Evolutionary conservation across 2,888 invertebrate species (phyloP).

Genomic region (Agonopterix alstromeriana): DNA sequence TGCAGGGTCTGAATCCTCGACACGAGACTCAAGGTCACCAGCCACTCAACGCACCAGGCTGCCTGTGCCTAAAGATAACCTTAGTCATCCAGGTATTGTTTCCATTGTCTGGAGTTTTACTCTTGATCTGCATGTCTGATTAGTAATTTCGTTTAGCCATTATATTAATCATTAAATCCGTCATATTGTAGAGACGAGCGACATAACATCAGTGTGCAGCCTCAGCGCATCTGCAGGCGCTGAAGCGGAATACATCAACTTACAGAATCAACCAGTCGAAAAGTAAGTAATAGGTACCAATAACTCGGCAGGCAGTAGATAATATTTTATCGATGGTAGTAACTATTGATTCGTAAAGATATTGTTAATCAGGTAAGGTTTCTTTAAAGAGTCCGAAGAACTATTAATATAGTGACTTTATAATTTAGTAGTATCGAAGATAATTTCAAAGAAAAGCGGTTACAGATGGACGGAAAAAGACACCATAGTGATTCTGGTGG

Average conservation of each 20-base stretch:
- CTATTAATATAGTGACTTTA: too few species aligned
- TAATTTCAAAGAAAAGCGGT: too few species aligned
- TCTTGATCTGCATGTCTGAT: background rate
- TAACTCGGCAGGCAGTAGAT: too few species aligned
- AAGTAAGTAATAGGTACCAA: slow-evolving; percentile 33
- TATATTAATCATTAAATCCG: background rate
- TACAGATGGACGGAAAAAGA: too few species aligned
- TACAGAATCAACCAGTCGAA: slow-evolving; percentile 42
- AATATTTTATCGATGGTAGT: too few species aligned
- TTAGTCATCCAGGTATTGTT: slow-evolving; percentile 71
- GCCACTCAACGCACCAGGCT: slow-evolving; percentile 47
- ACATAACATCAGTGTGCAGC: slow-evolving; percentile 84
- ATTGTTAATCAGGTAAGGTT: too few species aligned
- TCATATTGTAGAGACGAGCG: slow-evolving; percentile 78
- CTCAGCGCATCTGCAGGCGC: slow-evolving; percentile 79
- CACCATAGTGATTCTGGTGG: too few species aligned
- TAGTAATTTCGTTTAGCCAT: background rate
- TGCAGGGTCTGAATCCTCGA: slow-evolving; percentile 62
- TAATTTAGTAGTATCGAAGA: too few species aligned
- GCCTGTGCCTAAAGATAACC: slow-evolving; percentile 74
- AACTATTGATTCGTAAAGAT: too few species aligned
- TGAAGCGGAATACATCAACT: slow-evolving; percentile 63
- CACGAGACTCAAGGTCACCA: slow-evolving; percentile 54
- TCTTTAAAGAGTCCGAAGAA: too few species aligned
- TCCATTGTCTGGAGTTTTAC: background rate